Evolutionary conservation across 1,140 invertebrate genomes (phyloP), one percentile per base, ranked within the genome.

Genomic region (Scaptomyza montana): DNA sequence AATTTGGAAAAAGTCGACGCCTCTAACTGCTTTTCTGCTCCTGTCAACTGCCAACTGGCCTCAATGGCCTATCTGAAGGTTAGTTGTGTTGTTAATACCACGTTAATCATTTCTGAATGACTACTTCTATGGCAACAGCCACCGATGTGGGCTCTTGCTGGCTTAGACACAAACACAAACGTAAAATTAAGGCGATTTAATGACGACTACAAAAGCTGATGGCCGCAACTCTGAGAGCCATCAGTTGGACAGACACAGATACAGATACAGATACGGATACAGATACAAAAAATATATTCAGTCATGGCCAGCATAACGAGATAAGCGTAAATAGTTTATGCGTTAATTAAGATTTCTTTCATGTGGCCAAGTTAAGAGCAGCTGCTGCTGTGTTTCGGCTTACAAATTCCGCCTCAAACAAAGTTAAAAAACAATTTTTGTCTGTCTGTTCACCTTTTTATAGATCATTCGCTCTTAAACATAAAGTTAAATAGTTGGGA

Each of bases 81-180:
- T 86, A 81, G 47, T 43, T 10, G 6, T 33, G 36, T 46, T 28
- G 54, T 25, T 21, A 51, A n/a, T 8, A 49, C 45, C 46, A 78
- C 69, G 82, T 87, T 81, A 78, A 89, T 89, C 82, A 87, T 77
- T 82, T 87, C 78, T 82, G 78, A 89, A 89, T 82, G 84, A 78
- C 51, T 77, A 66, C 60, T 66, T 70, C 51, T 64, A 50, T 13
- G 16, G 50, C 70, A 47, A 55, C 43, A 47, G 50, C 43, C 63
- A 65, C 49, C 67, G 60, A 71, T 60, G 55, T 64, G 51, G 50
- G 21, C 62, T 55, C 25, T 61, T 62, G 47, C 39, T 46, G 56
- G 13, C 39, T 3, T 16, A 51, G 30, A 77, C 53, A 65, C 49
- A 51, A 5, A 30, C 4, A 30, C 33, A 36, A 64, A 71, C 53